These are phyloP conservation scores for Elaphurus davidianus DNA, from an alignment of 2,113 vertebrate genomes.

Conservation along the genomic window DNA sequence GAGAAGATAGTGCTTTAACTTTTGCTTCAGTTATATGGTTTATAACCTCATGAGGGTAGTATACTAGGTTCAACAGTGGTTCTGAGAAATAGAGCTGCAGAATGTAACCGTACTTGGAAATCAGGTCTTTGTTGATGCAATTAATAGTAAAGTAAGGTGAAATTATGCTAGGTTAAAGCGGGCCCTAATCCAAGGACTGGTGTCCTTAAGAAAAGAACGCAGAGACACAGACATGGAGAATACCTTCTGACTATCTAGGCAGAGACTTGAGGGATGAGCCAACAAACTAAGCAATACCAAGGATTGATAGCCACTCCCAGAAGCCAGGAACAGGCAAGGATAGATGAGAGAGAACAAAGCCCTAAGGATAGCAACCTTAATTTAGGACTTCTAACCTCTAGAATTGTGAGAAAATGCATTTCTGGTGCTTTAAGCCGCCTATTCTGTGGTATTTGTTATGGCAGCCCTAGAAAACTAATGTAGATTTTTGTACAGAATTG, in stretches of 20 bases:
- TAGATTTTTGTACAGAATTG: background rate
- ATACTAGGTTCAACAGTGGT: background rate
- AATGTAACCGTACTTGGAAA: background rate
- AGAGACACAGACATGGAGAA: background rate
- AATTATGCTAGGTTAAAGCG: background rate
- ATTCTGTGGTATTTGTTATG: background rate
- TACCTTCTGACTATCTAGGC: background rate
- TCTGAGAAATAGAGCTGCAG: background rate
- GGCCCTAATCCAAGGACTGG: background rate
- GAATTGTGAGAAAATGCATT: background rate
- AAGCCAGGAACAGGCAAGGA: background rate
- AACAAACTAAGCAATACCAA: background rate
- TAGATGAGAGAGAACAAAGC: rapidly evolving
- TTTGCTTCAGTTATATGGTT: background rate
- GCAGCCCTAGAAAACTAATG: background rate
- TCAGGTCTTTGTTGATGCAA: background rate
- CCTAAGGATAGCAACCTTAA: background rate
- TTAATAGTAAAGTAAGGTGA: background rate
- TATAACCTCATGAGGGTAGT: background rate
- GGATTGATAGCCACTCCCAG: background rate
- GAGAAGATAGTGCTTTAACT: background rate
- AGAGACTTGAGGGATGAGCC: background rate
- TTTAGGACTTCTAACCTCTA: background rate
- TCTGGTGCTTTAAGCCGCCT: background rate
- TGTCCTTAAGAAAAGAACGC: background rate